A percentile compares a stretch with the other conserved stretches of the same genome.
These are phyloP conservation scores for Spinibarbus caldwelli DNA, from an alignment of 2,797 vertebrate species.

Conservation along the genomic window DNA sequence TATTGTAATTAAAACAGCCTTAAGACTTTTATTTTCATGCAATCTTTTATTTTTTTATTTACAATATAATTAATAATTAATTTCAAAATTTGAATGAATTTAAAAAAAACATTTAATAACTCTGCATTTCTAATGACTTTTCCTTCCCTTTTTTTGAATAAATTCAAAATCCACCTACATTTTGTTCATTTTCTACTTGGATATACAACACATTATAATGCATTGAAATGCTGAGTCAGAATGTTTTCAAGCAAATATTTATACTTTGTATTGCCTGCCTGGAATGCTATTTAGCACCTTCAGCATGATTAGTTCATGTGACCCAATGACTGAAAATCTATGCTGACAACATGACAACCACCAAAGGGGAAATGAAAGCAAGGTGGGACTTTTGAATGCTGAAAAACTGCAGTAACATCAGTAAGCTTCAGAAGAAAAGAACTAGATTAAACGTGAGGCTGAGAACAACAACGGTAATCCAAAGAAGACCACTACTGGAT, in stretches of 20 bases:
- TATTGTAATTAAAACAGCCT: no score
- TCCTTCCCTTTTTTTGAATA: not conserved
- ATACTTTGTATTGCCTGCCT: no score
- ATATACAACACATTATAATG: not conserved
- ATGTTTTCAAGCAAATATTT: no score
- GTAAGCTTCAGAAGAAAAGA: not conserved
- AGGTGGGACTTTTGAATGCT: slow-evolving; percentile 24
- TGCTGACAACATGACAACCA: slow-evolving; percentile 1
- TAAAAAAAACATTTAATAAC: no score
- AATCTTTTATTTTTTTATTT: not conserved
- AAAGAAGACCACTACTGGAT: not conserved
- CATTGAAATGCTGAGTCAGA: no score
- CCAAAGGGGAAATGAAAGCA: slow-evolving; percentile 26
- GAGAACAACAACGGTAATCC: not conserved
- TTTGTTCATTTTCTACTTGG: not conserved
- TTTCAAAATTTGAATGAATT: no score
- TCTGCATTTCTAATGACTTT: no score
- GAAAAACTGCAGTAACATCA: not conserved
- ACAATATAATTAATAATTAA: not conserved
- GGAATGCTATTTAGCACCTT: not conserved
- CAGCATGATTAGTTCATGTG: not conserved
- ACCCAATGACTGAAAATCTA: not conserved
- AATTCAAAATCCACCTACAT: not conserved
- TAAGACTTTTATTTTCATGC: no score
- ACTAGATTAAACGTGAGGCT: not conserved